Base-by-base conservation (phyloP, 2,888 invertebrate genomes). In the Eremobia ochroleuca region DNA sequence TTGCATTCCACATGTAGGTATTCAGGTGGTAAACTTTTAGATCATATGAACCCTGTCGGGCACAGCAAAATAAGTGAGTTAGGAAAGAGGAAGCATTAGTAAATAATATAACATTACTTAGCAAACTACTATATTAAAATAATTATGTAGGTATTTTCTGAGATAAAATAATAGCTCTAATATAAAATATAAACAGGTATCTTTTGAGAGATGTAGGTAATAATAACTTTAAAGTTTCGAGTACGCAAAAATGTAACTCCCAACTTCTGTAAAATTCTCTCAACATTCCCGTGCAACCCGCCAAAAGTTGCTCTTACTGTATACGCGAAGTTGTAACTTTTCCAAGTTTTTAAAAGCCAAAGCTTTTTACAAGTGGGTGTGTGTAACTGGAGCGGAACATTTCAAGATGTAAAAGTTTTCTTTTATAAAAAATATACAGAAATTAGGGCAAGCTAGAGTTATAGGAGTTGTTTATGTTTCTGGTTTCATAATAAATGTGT, bases 321-420 rank as follows among this genome's bases (percentile, higher is more conserved):
- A 79, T 69, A 75, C 61, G 52, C 46, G 13, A 79, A 82, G 66
- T 77, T 76, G 52, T 62, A 79, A 68, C 43, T 64, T 66, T 52
- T n/a, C n/a, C 18, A 67, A 82, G 55, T 82, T 85, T 77, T 78
- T 69, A 77, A 79, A 79, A 66, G 62, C 67, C 21, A 72, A 76
- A 79, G 64, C 73, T 73, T 76, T 84, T 86, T 71, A 64, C 31
- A 70, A 77, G 66, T 75, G 21, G 62, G 61, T 71, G 58, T 69
- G 9, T 76, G 69, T 81, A 80, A 79, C 74, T 87, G 40, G 82
- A 66, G 75, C 83, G 52, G 58, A 67, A 87, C 46, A 78, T 77
- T 74, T 77, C 62, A 58, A 68, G 79, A 75, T 64, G 55, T 37
- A 59, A 70, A 70, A 73, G 59, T 73, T 67, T 25, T 70, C 40